These are phyloP conservation scores for Hemitrygon akajei DNA, from an alignment of 2,797 vertebrate genomes.

Conservation along the genomic window DNA sequence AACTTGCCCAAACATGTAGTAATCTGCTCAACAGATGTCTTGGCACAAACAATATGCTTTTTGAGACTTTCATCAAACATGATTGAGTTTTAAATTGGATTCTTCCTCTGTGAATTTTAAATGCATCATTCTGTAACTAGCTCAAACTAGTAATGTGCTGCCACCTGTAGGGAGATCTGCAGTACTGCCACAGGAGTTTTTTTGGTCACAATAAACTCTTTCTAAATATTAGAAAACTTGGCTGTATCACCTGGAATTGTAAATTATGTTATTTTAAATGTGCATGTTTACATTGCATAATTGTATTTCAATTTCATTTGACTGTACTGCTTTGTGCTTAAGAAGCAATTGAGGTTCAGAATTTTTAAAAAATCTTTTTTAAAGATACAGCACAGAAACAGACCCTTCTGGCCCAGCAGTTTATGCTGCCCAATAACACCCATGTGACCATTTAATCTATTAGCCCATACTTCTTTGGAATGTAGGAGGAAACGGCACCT, in stretches of 20 bases:
- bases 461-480: no score
- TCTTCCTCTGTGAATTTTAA: background rate
- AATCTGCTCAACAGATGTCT: background rate
- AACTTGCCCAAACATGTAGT: background rate
- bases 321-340: background rate
- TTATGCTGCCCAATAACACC: no score
- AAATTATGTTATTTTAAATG: background rate
- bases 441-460: no score
- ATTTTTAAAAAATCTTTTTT: no score
- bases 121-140: background rate
- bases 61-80: background rate
- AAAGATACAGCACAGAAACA: no score
- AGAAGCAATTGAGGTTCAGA: background rate
- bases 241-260: background rate
- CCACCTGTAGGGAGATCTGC: background rate
- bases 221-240: background rate
- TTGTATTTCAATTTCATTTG: background rate
- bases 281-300: background rate
- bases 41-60: background rate
- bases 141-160: background rate
- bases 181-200: background rate
- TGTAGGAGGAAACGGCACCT: no score
- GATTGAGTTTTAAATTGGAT: background rate
- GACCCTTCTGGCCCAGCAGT: no score
- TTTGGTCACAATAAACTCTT: background rate